Evolutionary conservation across 2,888 invertebrate genomes (phyloP), one percentile per base, ranked within the genome.

Genomic region (Zhuqinia jingwanae): DNA sequence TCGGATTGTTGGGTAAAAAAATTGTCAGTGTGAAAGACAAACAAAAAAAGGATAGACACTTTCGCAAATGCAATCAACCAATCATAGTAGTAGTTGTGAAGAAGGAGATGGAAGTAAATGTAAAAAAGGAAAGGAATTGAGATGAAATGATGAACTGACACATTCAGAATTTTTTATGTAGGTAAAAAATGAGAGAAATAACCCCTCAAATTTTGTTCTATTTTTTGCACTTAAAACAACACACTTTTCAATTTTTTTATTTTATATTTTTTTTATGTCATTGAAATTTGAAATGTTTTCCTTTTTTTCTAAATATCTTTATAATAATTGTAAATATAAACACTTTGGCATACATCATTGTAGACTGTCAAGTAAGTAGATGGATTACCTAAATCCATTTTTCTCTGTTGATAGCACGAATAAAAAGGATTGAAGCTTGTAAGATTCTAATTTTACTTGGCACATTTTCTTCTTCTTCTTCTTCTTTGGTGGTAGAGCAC

Each of bases 121-220:
- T 17, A n/a, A 47, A 45, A 53, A 53, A 53, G 53, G 36, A 36
- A 6, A 8, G 36, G 60, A 73, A 60, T 27, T 73, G 70, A 60
- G 60, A 73, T 81, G 81, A 73, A 81, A 81, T 73, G 60, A 81
- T 73, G 60, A 81, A 73, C 81, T 58, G 73, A 13, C 73, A 81
- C 73, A 63, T 78, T 63, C 8, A 78, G n/a, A 63, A 60, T 60
- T 78, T n/a, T 53, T 25, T 22, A 25, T 60, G 22, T 25, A 20
- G 3, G 20, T 25, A 22, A 60, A 15, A 22, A 25, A 60, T 3
- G 25, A 10, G 1, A 60, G 10, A 60, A 60, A 27, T 25, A 11
- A 58, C 3, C 17, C 10, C 58, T n/a, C n/a, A n/a, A n/a, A n/a
- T n/a, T n/a, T n/a, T n/a, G n/a, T n/a, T n/a, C n/a, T 47, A 47